Base-by-base conservation (phyloP, 2,888 invertebrate genomes). In the Hesperia comma region DNA sequence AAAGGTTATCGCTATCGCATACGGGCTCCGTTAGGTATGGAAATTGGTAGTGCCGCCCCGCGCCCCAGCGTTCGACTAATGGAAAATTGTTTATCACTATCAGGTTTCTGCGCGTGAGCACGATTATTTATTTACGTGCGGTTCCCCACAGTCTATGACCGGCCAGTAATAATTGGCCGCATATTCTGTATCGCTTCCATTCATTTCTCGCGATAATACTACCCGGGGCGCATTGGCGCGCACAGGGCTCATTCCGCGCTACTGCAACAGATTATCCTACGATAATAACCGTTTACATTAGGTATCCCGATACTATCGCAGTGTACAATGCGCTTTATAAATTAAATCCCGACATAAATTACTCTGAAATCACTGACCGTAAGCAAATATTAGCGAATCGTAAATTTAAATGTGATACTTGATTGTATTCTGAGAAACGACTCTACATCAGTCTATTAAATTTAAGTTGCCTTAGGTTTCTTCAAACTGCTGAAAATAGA, bases 81-180 rank as follows among this genome's bases (percentile, higher is more conserved):
- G 86, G 88, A 86, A 89, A 88, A 88, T 88, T 85, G 85, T 88
- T 89, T 88, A 88, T 89, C 84, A 84, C 80, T 83, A 85, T 84
- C 86, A 74, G 71, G 78, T 79, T 80, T 78, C 79, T 88, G 89
- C 88, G 89, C 88, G 83, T 84, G 88, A 85, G 84, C 85, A 86
- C 80, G 83, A 85, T 89, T 89, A 90, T 89, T 89, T 89, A 90
- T 89, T 89, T 88, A 88, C 82, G 83, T 81, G 83, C 83, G 78
- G 81, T 80, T 81, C 83, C 84, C 81, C 79, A 82, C 81, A 78
- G 87, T 84, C 83, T 84, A 79, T 81, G 82, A 80, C 74, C 76
- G 77, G 76, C 76, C 82, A 78, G 85, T 90, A 90, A 90, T 90
- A 90, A 90, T 90, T 90, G 90, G 85, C 84, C 86, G 85, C 84